Evolutionary conservation across 2,888 invertebrate genomes (phyloP), one percentile per base, ranked within the genome.

Genomic region (Xanthostigma xanthostigma): DNA sequence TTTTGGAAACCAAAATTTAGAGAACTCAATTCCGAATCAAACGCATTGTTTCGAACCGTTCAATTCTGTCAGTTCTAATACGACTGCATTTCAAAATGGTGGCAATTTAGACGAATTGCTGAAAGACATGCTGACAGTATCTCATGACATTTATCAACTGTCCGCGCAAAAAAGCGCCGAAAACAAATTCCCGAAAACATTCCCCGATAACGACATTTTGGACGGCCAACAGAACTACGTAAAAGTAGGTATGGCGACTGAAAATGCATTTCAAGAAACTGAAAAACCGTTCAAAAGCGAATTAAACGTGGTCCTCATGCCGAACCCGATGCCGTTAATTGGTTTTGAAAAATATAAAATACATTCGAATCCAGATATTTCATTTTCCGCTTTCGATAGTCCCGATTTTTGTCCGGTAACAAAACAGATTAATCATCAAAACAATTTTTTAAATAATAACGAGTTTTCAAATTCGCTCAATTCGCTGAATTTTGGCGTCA

Each of bases 91-190:
- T 61, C 69, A 69, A 57, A 76, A 72, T 27, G 78, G 77, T 10
- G 80, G 79, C 0, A 82, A 82, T 58, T 67, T 83, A 39, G 82
- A 83, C 55, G 78, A 82, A 52, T 64, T 83, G 41, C 64, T 83
- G 0, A 77, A 79, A 50, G 82, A 83, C 52, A 80, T 82, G 8
- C 79, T 81, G 59, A 72, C 75, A 0, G 70, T 75, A 48, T 74
- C 75, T 2, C 63, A 66, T 53, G 68, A 64, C 48, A 64, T 64
- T 42, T 50, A 64, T 41, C 58, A 59, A 44, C 56, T 62, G 13
- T 57, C 59, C 3, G 8, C 44, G 39, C 9, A 49, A 46, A 44
- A 9, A 14, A 46, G n/a, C 44, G n/a, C 14, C 44, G 37, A 17
- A 17, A 36, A 11, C 39, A 49, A 49, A 46, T 43, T 14, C 14